Evolutionary conservation across 1,140 invertebrate genomes (phyloP).

Genomic region (Aethina tumida): DNA sequence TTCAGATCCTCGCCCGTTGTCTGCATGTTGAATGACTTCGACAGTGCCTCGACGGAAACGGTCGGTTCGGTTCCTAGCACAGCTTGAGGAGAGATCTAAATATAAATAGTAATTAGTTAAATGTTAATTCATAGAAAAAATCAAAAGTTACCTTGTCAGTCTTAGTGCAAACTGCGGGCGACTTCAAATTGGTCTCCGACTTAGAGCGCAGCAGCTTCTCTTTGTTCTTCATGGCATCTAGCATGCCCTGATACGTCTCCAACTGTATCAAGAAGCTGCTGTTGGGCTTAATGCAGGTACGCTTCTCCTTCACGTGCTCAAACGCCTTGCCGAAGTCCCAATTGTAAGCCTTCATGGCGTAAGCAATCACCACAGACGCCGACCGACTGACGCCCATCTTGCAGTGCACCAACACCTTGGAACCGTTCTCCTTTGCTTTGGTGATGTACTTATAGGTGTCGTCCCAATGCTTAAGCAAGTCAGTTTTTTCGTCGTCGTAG

Average conservation of each 20-base stretch:
- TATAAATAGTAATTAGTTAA: too few relatives aligned
- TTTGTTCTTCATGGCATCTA: slow-evolving; percentile 93
- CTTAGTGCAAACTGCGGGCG: slow-evolving; percentile 43
- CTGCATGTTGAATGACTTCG: slow-evolving; percentile 36
- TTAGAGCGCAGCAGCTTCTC: slow-evolving; percentile 85
- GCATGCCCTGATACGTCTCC: slow-evolving; percentile 90
- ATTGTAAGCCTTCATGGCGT: slow-evolving; percentile 95
- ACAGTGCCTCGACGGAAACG: slow-evolving; percentile 44
- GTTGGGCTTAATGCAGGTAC: slow-evolving; percentile 93
- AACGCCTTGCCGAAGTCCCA: slow-evolving; percentile 86
- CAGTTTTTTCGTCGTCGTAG: slow-evolving; percentile 93
- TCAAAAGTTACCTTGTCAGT: slow-evolving; percentile 27
- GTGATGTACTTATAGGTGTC: slow-evolving; percentile 94
- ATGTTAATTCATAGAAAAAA: too few relatives aligned
- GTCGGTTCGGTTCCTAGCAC: slow-evolving; percentile 44
- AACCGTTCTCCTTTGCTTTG: slow-evolving; percentile 79
- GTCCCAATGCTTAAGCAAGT: slow-evolving; percentile 94
- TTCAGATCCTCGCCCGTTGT: slow-evolving; percentile 26
- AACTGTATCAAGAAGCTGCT: slow-evolving; percentile 87
- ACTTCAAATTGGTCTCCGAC: slow-evolving; percentile 84
- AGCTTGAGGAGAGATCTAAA: too few relatives aligned
- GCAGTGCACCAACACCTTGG: slow-evolving; percentile 93
- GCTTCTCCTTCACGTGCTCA: slow-evolving; percentile 79
- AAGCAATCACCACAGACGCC: slow-evolving; percentile 95
- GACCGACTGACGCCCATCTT: slow-evolving; percentile 99